phyloP scores from a whole-genome alignment of 2,113 vertebrate genomes.

The Piliocolobus tephrosceles region DNA sequence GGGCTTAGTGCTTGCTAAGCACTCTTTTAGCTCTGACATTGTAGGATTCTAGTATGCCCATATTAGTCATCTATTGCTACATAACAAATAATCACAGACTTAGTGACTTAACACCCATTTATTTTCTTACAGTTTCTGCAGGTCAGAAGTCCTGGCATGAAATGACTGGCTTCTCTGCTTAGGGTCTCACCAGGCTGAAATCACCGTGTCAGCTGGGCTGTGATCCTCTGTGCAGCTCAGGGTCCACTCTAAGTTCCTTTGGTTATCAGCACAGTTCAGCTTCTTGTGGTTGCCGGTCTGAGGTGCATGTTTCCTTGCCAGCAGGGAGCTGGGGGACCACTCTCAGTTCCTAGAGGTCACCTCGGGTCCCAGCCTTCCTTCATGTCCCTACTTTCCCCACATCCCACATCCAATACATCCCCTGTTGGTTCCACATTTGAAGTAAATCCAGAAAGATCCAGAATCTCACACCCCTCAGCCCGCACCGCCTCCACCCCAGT shows the following conservation, averaged over 20 bases:
- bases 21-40: neutral
- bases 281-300: fast-evolving
- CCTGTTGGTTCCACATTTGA: neutral
- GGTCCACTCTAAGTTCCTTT: neutral
- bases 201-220: neutral
- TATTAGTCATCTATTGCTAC: neutral
- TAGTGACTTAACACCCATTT: neutral
- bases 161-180: neutral
- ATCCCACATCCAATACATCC: neutral
- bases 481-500: too few species aligned
- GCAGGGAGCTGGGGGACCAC: neutral
- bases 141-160: neutral
- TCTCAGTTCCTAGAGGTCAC: neutral
- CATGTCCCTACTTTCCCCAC: neutral
- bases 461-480: neutral
- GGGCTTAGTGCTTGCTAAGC: neutral
- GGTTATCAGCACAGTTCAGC: neutral
- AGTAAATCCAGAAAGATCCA: neutral
- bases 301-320: neutral
- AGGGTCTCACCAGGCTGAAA: neutral
- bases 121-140: neutral
- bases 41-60: too few species aligned
- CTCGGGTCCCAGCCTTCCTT: neutral
- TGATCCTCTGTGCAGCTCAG: neutral
- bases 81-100: neutral